Evolutionary conservation across 2,113 vertebrate genomes (phyloP).

Genomic region (Otus sunia): DNA sequence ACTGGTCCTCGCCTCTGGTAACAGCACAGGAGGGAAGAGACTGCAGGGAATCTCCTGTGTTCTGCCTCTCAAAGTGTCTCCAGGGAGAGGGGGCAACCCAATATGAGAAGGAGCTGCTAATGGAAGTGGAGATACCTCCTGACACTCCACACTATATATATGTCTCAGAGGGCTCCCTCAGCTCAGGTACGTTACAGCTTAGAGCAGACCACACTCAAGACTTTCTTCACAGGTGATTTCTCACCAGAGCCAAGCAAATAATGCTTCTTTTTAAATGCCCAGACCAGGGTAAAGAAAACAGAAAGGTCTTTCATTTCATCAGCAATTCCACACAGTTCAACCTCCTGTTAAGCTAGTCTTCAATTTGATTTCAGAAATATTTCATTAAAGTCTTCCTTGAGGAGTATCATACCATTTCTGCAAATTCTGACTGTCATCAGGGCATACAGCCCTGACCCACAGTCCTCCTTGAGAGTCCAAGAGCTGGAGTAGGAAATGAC

Average conservation of each 20-base stretch:
- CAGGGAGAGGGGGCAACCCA: neutral
- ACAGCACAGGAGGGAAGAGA: neutral
- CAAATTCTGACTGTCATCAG: neutral
- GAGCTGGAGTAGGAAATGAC: neutral
- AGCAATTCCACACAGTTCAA: neutral
- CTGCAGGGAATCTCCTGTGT: neutral
- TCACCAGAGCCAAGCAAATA: neutral
- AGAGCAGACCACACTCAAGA: neutral
- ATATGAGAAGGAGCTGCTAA: neutral
- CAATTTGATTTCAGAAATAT: neutral
- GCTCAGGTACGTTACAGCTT: neutral
- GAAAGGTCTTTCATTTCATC: neutral
- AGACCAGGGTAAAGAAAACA: neutral
- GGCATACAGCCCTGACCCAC: neutral
- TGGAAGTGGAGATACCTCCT: neutral
- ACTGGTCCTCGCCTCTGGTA: neutral
- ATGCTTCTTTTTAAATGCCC: neutral
- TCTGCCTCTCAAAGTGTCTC: neutral
- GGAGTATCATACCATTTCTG: neutral
- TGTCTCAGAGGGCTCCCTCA: neutral
- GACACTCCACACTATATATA: neutral
- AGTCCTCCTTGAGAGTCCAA: neutral
- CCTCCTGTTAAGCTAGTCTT: neutral
- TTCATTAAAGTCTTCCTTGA: neutral
- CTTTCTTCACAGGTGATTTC: neutral